Conservation (phyloP, 2,888 invertebrate genomes). For the Chymomyza caudatula region DNA sequence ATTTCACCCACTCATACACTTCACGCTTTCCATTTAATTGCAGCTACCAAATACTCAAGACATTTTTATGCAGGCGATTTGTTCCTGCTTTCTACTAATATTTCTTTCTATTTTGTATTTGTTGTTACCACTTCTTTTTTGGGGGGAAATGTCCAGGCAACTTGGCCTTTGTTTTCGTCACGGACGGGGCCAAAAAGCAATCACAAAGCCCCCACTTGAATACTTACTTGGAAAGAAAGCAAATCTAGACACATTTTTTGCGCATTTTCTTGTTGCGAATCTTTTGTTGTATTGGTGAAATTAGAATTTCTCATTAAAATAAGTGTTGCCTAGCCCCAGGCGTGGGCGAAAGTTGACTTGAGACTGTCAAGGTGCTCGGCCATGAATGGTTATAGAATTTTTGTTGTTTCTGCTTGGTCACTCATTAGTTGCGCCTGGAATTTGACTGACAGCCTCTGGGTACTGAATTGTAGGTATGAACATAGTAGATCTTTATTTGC, state of each 20-base stretch:
- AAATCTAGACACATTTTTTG: constrained; percentile 48
- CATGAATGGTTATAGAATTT: constrained; percentile 29
- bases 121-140: not conserved
- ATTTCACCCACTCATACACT: not conserved
- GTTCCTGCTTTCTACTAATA: constrained; percentile 17
- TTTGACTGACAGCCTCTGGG: constrained; percentile 34
- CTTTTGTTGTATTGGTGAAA: constrained; percentile 70
- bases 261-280: constrained; percentile 40
- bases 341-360: constrained; percentile 65
- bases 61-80: constrained; percentile 46
- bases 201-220: constrained; percentile 38
- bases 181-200: constrained; percentile 67
- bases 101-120: not conserved
- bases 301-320: constrained; percentile 73
- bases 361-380: constrained; percentile 65
- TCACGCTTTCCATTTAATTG: constrained; percentile 42
- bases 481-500: constrained; percentile 39
- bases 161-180: constrained; percentile 62
- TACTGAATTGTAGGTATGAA: not conserved
- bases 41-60: constrained; percentile 56
- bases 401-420: constrained; percentile 43
- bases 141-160: constrained; percentile 16
- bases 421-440: constrained; percentile 64
- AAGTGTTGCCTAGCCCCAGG: constrained; percentile 64
- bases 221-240: not conserved